Base-by-base conservation (phyloP, 1,140 invertebrate genomes). In the Heliothis subflexa region DNA sequence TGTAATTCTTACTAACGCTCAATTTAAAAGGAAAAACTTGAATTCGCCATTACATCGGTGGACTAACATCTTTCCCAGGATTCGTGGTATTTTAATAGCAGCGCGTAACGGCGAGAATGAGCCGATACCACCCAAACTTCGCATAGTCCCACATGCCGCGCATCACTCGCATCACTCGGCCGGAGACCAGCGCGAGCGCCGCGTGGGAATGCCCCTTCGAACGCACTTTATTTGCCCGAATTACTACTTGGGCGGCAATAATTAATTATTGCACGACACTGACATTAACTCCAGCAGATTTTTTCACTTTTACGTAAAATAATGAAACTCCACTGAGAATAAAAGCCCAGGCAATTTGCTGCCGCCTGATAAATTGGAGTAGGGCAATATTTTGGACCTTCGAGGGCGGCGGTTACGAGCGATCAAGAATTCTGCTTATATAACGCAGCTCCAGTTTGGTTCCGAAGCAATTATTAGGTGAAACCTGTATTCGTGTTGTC, bases 221-320 rank as follows among this genome's bases (percentile, higher is more conserved):
- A 77, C 82, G 80, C 82, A 82, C 84, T 84, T 89, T 86, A 88
- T 88, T 89, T 89, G 85, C 82, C 73, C 86, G 86, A 86, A 88
- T 88, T 88, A 87, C 86, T 87, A 87, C 85, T 86, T 88, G 85
- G 89, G 89, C 13, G 85, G 89, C 86, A n/a, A 85, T 83, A 86
- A 89, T 90, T 90, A 90, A 89, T 92, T 89, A 88, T 85, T 45
- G 52, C 79, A 81, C 71, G 66, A 78, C 72, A 84, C 79, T 84
- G 85, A 89, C 86, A 87, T 87, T 85, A 86, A 89, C 59, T 80
- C 70, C 64, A 55, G 70, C 78, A 55, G 16, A 77, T 80, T 88
- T 88, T 91, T 86, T 87, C 83, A 83, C 82, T 89, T 89, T 87
- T 86, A 83, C 81, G 75, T 28, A 52, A 86, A 88, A 82, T 64